Evolutionary conservation across 2,113 vertebrate genomes (phyloP).

Genomic region (Pleuronectes platessa): DNA sequence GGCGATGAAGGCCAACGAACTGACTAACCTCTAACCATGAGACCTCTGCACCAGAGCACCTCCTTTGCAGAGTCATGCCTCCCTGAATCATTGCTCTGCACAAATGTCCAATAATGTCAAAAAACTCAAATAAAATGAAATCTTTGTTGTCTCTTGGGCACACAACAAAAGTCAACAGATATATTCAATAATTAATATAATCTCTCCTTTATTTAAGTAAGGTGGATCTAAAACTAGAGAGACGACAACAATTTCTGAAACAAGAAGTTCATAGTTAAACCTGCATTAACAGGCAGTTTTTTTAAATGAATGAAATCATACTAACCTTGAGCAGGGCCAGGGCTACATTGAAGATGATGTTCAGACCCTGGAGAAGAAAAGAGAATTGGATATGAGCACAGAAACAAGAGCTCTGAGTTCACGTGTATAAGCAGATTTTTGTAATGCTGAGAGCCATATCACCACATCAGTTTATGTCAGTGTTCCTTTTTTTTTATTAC

Average conservation of each 20-base stretch:
- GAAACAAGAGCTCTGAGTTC: accelerated
- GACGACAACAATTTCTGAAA: not conserved
- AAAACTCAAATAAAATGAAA: too few relatives aligned
- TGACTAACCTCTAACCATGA: not conserved
- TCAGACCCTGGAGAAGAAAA: constrained; percentile 88
- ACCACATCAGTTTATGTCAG: not conserved
- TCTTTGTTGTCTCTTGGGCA: not conserved
- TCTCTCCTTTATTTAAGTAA: not conserved
- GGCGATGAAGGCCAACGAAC: constrained; percentile 39
- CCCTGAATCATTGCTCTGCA: too few relatives aligned
- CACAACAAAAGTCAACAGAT: not conserved
- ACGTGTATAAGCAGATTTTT: not conserved
- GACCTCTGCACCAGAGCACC: not conserved
- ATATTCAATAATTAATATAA: not conserved
- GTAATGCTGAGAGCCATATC: not conserved
- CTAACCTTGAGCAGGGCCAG: constrained; percentile 97
- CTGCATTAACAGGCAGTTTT: not conserved
- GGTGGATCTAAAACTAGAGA: not conserved
- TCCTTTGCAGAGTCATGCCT: not conserved
- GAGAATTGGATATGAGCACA: constrained; percentile 7
- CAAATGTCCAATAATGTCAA: too few relatives aligned
- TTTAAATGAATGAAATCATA: not conserved
- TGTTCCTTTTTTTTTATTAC: not conserved
- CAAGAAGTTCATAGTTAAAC: not conserved
- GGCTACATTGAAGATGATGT: constrained; percentile 97